Conservation (phyloP, 2,113 vertebrate species). For the Leucosticte australis region DNA sequence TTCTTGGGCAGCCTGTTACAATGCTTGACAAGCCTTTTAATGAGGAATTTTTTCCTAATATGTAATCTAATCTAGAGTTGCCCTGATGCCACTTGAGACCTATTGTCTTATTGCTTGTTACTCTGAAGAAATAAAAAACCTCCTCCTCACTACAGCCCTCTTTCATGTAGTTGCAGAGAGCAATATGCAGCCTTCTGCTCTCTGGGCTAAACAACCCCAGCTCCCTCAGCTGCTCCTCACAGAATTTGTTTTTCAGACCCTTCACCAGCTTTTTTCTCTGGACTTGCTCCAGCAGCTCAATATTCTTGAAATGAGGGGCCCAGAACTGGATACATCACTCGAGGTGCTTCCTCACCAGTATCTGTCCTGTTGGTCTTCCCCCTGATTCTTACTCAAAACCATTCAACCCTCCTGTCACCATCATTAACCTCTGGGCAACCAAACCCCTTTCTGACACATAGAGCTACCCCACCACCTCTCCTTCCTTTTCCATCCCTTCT, state of each 20-base stretch:
- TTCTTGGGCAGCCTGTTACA: not conserved
- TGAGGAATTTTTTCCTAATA: not conserved
- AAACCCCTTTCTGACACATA: not conserved
- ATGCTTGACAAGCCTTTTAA: not conserved
- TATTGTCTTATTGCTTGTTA: not conserved
- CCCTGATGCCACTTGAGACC: not conserved
- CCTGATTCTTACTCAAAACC: not conserved
- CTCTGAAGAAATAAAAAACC: not conserved
- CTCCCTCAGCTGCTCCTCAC: not conserved
- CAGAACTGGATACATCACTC: not conserved
- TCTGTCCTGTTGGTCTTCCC: not conserved
- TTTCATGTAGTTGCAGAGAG: not conserved
- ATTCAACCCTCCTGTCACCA: not conserved
- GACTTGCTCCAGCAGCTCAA: not conserved
- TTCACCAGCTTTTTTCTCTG: not conserved
- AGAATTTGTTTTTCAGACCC: not conserved
- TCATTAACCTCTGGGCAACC: not conserved
- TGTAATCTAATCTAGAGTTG: not conserved
- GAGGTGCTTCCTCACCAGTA: not conserved
- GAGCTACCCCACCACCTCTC: accelerated
- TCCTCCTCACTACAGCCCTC: not conserved
- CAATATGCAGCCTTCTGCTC: not conserved
- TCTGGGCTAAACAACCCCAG: not conserved
- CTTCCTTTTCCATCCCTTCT: not conserved
- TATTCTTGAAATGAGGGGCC: not conserved